Base-by-base conservation (phyloP, 2,113 vertebrate genomes). In the Micronisus gabar region DNA sequence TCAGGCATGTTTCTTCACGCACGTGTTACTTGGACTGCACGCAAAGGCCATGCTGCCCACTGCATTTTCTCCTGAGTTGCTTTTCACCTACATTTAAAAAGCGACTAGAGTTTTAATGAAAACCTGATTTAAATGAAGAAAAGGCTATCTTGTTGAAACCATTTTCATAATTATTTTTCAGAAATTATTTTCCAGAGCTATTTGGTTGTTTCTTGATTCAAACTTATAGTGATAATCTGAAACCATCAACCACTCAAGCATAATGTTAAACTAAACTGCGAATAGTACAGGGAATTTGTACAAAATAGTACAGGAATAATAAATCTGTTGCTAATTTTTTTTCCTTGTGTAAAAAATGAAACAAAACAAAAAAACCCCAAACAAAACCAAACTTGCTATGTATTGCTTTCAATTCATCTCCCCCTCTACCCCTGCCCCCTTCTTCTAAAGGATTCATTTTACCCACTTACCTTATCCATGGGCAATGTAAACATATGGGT, bases 1-100 rank as follows among this genome's bases (percentile, higher is more conserved):
- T 89, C 62, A 86, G 78, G 41, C 91, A 55, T 94, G 96, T 96
- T 95, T 91, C 84, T 95, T 94, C 94, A 94, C 0, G 91, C 48
- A 72, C 22, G 6, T 67, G 48, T 70, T 91, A 41, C 52, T 89
- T 75, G 58, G 53, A 48, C 58, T 40, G 61, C 80, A 17, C 89
- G 76, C 43, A 70, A 93, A 71, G 38, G 36, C 91, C 36, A 22
- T 16, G 53, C 40, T 87, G 53, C 52, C 62, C 65, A 68, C 36
- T 81, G 66, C 32, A n/a, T 58, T 79, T 86, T 73, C 21, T 81
- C 17, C 47, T 48, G 13, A 11, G 13, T 41, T 36, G 19, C 48
- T 88, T 76, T 89, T 36, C 30, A 81, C 22, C 25, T 72, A 58
- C 11, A 17, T 34, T 68, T 66, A 7, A 63, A 70, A 74, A 81